Evolutionary conservation across 2,888 invertebrate species (phyloP), one percentile per base, ranked within the genome.

Genomic region (Gerris lacustris): DNA sequence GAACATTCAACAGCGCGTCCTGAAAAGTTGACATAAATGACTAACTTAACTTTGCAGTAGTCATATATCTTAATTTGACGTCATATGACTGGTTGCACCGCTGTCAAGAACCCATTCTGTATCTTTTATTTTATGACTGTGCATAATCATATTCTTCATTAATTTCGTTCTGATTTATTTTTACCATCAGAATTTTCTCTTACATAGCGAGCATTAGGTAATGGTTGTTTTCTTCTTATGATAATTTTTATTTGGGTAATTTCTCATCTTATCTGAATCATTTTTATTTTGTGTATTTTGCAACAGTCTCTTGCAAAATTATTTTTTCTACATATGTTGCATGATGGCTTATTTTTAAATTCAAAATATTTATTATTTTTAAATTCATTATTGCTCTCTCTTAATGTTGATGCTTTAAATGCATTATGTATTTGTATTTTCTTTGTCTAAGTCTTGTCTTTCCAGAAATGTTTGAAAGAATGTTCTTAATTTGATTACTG

Each of bases 51-150:
- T n/a, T n/a, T n/a, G n/a, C n/a, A n/a, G n/a, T n/a, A n/a, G n/a
- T n/a, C n/a, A n/a, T n/a, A n/a, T n/a, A n/a, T n/a, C n/a, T n/a
- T n/a, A n/a, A n/a, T n/a, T n/a, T n/a, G n/a, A n/a, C n/a, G n/a
- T n/a, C n/a, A n/a, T n/a, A n/a, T n/a, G n/a, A n/a, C n/a, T n/a
- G n/a, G n/a, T n/a, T n/a, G n/a, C n/a, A n/a, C n/a, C n/a, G n/a
- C n/a, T n/a, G n/a, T n/a, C n/a, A n/a, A n/a, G n/a, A n/a, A 47
- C 47, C 47, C 47, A 47, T 47, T 47, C 47, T 47, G 47, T 47
- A 7, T 47, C 47, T 7, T 47, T 47, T 47, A 47, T 47, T 47
- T 47, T 6, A 6, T 47, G 47, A 6, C 47, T 7, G 11, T 47
- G 47, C 6, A 47, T 47, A 7, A 47, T 47, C 47, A 47, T 47